Evolutionary conservation across 2,888 invertebrate genomes (phyloP).

Genomic region (Rhingia rostrata): DNA sequence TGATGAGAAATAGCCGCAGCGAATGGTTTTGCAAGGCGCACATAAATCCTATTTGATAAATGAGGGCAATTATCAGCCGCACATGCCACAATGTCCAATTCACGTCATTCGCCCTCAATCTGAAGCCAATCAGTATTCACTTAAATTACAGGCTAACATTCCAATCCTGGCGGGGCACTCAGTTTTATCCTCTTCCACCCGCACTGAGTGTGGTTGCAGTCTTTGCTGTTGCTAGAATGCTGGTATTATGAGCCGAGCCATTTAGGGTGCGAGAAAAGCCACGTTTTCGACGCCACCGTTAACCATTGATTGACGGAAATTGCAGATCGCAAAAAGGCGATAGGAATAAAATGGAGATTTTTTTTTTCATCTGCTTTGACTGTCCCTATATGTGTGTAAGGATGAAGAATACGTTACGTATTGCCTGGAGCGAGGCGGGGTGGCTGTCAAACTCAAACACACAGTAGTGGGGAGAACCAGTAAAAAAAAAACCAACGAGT

Average conservation of each 20-base stretch:
- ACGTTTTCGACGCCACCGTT: conserved; percentile 68
- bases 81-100: conserved; percentile 72
- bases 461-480: neutral
- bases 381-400: conserved; percentile 37
- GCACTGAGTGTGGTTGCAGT: conserved; percentile 17
- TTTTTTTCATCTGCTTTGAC: conserved; percentile 42
- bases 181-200: conserved; percentile 21
- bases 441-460: conserved; percentile 52
- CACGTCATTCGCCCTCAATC: conserved; percentile 71
- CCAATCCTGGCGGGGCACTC: conserved; percentile 45
- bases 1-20: conserved; percentile 17
- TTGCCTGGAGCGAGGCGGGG: neutral
- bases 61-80: conserved; percentile 74
- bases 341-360: conserved; percentile 68
- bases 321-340: conserved; percentile 69
- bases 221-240: conserved; percentile 7
- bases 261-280: conserved; percentile 46
- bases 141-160: conserved; percentile 74
- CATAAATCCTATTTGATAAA: conserved; percentile 72
- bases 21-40: conserved; percentile 53
- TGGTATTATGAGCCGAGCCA: conserved; percentile 69
- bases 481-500: conserved; percentile 20
- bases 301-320: conserved; percentile 72
- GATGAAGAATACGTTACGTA: conserved; percentile 49
- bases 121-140: conserved; percentile 73